Evolutionary conservation across 2,113 vertebrate species (phyloP), one percentile per base, ranked within the genome.

Genomic region (Planiliza haematocheilus): DNA sequence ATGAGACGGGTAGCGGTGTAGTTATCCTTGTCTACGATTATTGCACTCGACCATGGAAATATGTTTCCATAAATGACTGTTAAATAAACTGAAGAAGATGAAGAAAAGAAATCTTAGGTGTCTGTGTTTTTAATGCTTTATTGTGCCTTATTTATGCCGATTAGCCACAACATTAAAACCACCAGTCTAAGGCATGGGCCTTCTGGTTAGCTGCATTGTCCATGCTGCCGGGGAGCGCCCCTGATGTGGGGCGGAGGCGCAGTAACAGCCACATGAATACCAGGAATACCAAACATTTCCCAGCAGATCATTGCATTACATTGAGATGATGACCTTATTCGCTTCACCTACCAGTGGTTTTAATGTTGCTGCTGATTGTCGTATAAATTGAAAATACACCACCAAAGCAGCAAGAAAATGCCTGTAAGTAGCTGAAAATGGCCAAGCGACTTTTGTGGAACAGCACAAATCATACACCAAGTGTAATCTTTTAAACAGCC

Each of bases 11-110:
- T 68, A 61, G 58, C 4, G 16, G 10, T 14, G 36, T 21, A 12
- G 34, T 60, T 62, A 50, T 68, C 70, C 70, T 74, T 61, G 49
- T 59, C 57, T 79, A 17, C 84, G 75, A 87, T 66, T 89, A 85
- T 92, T 93, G 91, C 92, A 93, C 92, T 93, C 70, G 65, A 87
- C 88, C 60, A 41, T 87, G 84, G 91, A 91, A 92, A 79, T 82
- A 57, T 77, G 63, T 88, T 93, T 91, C 91, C 88, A 91, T 78
- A 75, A 91, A 85, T 75, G 89, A 93, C 91, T 93, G 88, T 91
- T 92, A 81, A 93, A 88, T 91, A 88, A 91, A 88, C 70, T 61
- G 50, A 76, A 69, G 62, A 89, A 84, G 70, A 85, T 79, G 41
- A 77, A 60, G 30, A 61, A 43, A 30, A 65, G 39, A n/a, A 45